phyloP scores from a whole-genome alignment of 1,140 invertebrate genomes.

The Procambarus clarkii region DNA sequence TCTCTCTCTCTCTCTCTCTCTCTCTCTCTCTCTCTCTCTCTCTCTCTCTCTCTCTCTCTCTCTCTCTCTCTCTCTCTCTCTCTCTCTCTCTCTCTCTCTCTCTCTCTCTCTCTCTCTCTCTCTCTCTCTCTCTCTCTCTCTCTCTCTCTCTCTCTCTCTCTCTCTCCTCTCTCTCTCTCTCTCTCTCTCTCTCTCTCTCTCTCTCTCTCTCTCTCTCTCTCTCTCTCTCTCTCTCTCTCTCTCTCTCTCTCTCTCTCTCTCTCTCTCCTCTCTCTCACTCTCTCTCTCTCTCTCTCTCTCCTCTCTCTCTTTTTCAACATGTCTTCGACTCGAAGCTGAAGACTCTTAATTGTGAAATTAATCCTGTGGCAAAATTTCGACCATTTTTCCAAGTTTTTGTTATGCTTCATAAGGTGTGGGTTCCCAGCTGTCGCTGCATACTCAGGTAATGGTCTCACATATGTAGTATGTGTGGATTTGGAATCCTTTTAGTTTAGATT shows the following conservation, averaged over 20 bases:
- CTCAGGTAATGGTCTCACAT: no score
- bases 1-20: neutral
- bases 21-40: neutral
- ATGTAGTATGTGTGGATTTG: no score
- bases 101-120: neutral
- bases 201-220: neutral
- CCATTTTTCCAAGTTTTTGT: no score
- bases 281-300: neutral
- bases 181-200: neutral
- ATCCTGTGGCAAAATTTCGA: no score
- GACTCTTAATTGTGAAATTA: no score
- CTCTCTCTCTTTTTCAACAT: no score
- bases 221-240: neutral
- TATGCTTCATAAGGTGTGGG: no score
- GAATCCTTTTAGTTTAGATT: no score
- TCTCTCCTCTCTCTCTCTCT: neutral
- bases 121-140: neutral
- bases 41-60: neutral
- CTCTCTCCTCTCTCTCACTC: neutral
- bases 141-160: neutral
- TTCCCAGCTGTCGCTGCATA: no score
- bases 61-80: neutral
- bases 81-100: neutral
- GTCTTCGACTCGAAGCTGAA: no score
- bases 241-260: neutral